These are phyloP conservation scores for Agrenia bidenticulata DNA, from an alignment of 2,888 invertebrate genomes.

Conservation along the genomic window DNA sequence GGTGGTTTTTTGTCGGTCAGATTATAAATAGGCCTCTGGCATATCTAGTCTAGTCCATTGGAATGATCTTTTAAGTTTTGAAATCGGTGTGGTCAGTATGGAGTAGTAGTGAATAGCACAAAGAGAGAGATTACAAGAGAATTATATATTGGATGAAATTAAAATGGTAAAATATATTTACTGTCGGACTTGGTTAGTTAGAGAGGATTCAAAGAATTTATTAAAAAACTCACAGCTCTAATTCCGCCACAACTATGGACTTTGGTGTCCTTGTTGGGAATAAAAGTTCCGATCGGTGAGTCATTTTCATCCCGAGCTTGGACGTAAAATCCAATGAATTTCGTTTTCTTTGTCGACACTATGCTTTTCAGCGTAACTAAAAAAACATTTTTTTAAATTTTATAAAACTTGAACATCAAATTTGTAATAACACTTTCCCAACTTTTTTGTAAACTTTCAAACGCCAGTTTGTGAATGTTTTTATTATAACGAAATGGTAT, in stretches of 20 bases:
- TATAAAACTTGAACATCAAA: constrained; percentile 1
- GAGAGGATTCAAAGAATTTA: neutral
- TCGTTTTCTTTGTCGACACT: neutral
- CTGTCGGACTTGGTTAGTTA: neutral
- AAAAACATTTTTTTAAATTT: neutral
- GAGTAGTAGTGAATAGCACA: too few relatives aligned
- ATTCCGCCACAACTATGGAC: constrained; percentile 25
- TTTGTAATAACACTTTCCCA: too few relatives aligned
- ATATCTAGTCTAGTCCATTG: too few relatives aligned
- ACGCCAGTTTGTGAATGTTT: too few relatives aligned
- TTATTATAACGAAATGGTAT: constrained; percentile 1
- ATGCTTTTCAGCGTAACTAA: constrained; percentile 12
- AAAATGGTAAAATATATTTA: too few relatives aligned
- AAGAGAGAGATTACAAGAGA: too few relatives aligned
- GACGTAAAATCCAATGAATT: constrained; percentile 26
- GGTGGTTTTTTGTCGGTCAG: too few relatives aligned
- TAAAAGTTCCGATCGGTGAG: constrained; percentile 14
- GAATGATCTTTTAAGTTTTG: too few relatives aligned
- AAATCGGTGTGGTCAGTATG: too few relatives aligned
- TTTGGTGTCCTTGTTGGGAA: constrained; percentile 20
- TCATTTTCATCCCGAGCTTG: constrained; percentile 22
- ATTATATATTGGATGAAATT: too few relatives aligned
- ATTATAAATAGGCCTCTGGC: too few relatives aligned
- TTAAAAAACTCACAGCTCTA: constrained; percentile 18
- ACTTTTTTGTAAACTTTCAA: too few relatives aligned